Conservation (phyloP, 2,888 invertebrate species). For the Yponomeuta cagnagella region DNA sequence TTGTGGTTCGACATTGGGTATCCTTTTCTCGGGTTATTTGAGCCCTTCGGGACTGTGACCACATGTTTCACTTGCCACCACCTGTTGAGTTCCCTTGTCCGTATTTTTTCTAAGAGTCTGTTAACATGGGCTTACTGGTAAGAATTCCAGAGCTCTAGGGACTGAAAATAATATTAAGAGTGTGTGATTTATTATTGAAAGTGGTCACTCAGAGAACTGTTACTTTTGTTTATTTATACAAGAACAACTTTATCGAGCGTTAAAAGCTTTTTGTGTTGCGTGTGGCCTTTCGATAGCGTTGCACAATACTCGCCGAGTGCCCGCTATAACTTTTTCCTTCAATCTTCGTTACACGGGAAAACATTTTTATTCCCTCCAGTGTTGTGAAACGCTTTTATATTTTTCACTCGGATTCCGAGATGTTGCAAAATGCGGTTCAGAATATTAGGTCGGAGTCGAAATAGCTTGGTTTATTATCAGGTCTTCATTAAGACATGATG, state of each 20-base stretch:
- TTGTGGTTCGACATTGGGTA: constrained; percentile 18
- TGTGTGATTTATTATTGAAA: background rate
- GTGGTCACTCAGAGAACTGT: background rate
- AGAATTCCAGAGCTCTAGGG: background rate
- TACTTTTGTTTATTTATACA: constrained; percentile 28
- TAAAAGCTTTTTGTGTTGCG: constrained; percentile 49
- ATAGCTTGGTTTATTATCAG: constrained; percentile 52
- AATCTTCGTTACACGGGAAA: constrained; percentile 26
- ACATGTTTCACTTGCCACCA: constrained; percentile 10
- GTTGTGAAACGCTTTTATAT: constrained; percentile 55
- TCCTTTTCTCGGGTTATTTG: constrained; percentile 37
- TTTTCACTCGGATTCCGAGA: constrained; percentile 46
- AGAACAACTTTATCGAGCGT: constrained; percentile 40
- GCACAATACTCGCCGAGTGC: constrained; percentile 37
- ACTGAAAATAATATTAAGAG: background rate
- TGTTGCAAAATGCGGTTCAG: constrained; percentile 42
- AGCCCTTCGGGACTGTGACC: constrained; percentile 31
- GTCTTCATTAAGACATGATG: constrained; percentile 56
- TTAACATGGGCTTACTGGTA: background rate
- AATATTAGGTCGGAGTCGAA: constrained; percentile 60
- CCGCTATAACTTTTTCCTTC: constrained; percentile 27
- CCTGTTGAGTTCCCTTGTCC: constrained; percentile 7
- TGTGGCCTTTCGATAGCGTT: constrained; percentile 36
- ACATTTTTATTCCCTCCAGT: constrained; percentile 21
- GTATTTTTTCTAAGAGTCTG: constrained; percentile 22